phyloP scores from a whole-genome alignment of 2,113 vertebrate species.

The Rutilus rutilus region DNA sequence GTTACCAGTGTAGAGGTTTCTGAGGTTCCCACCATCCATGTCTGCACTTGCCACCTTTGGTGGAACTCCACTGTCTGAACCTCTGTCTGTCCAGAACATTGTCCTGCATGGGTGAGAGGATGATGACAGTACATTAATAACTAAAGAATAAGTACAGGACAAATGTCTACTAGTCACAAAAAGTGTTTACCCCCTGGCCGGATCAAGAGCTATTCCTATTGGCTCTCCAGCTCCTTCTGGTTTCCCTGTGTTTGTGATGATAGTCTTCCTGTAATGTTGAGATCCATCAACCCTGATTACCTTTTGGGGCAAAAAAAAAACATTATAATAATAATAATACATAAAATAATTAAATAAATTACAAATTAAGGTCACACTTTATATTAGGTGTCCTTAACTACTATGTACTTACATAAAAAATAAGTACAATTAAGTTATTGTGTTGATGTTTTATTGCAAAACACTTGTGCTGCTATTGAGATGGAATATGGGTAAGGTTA shows the following conservation, averaged over 20 bases:
- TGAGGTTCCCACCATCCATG: slow-evolving; percentile 74
- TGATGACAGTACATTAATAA: not conserved
- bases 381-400: too few relatives aligned
- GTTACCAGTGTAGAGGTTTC: slow-evolving; percentile 68
- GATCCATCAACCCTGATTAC: slow-evolving; percentile 75
- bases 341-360: not conserved
- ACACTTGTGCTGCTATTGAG: too few relatives aligned
- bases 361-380: not conserved
- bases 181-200: slow-evolving; percentile 68
- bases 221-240: slow-evolving; percentile 71
- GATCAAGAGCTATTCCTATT: slow-evolving; percentile 73
- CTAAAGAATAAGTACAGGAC: not conserved
- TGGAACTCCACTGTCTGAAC: slow-evolving; percentile 70
- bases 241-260: slow-evolving; percentile 74
- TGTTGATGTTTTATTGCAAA: too few relatives aligned
- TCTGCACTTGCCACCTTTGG: slow-evolving; percentile 74
- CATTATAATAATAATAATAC: not conserved
- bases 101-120: slow-evolving; percentile 58
- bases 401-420: too few relatives aligned
- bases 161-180: not conserved
- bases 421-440: too few relatives aligned
- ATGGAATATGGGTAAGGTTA: too few relatives aligned
- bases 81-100: slow-evolving; percentile 77
- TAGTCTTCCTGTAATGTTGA: slow-evolving; percentile 71
- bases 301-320: slow-evolving; percentile 49